phyloP scores from a whole-genome alignment of 1,140 invertebrate genomes.

The Drosophila fuyamai region DNA sequence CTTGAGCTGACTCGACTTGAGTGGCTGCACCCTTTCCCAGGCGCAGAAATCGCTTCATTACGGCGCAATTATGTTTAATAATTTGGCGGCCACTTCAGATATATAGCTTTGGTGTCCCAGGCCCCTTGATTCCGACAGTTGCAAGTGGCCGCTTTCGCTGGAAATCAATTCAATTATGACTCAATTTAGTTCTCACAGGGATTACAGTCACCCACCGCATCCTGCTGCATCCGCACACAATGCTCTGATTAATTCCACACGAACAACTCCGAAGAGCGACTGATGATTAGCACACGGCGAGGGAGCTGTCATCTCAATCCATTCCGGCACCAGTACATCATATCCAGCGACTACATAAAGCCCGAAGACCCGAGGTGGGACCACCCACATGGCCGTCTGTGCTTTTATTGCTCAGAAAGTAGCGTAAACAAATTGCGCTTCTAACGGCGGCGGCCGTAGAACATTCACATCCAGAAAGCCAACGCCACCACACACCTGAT shows the following conservation, averaged over 20 bases:
- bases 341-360: constrained; percentile 49
- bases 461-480: constrained; percentile 54
- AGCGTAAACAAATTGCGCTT: constrained; percentile 80
- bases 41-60: constrained; percentile 61
- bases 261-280: constrained; percentile 71
- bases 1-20: constrained; percentile 64
- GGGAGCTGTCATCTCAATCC: background rate
- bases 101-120: constrained; percentile 6
- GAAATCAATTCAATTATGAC: constrained; percentile 72
- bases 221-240: constrained; percentile 48
- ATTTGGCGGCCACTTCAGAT: constrained; percentile 62
- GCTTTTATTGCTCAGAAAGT: constrained; percentile 80
- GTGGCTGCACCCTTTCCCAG: constrained; percentile 49
- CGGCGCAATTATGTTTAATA: constrained; percentile 78
- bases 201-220: constrained; percentile 34
- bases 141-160: constrained; percentile 66
- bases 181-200: constrained; percentile 61
- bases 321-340: constrained; percentile 22
- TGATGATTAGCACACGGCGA: constrained; percentile 73
- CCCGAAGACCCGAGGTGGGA: constrained; percentile 35
- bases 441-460: constrained; percentile 37
- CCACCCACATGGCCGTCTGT: constrained; percentile 68
- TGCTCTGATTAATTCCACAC: constrained; percentile 74
- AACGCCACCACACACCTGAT: constrained; percentile 78
- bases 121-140: constrained; percentile 29